Conservation (phyloP, 2,888 invertebrate species). For the Patella pellucida region DNA sequence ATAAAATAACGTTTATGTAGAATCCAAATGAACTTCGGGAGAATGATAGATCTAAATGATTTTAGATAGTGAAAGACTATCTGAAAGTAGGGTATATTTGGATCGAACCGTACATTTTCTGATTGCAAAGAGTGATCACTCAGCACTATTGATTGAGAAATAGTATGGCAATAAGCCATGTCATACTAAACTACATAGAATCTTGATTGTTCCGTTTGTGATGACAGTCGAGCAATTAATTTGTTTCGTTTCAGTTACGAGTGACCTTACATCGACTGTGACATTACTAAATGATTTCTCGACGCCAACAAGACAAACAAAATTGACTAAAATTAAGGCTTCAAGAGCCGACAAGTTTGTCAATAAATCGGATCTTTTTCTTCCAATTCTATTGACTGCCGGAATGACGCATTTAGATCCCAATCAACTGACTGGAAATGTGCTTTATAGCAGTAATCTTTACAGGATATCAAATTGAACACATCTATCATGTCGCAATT, state of each 20-base stretch:
- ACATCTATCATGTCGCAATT: too few relatives aligned
- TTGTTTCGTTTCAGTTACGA: constrained; percentile 3
- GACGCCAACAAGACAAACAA: not conserved
- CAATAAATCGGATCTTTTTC: not conserved
- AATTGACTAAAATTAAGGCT: not conserved
- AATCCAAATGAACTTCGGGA: too few relatives aligned
- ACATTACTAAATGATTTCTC: not conserved
- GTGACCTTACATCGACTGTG: not conserved
- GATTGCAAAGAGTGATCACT: too few relatives aligned
- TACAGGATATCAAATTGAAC: too few relatives aligned
- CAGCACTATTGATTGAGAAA: not conserved
- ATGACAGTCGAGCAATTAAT: not conserved
- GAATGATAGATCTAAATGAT: too few relatives aligned
- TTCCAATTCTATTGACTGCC: not conserved
- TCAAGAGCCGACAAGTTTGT: not conserved
- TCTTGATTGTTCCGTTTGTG: not conserved
- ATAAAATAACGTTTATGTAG: too few relatives aligned
- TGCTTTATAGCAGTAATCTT: too few relatives aligned
- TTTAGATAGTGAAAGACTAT: too few relatives aligned
- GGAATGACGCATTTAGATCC: constrained; percentile 10
- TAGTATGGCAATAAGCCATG: not conserved
- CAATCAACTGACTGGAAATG: constrained; percentile 5
- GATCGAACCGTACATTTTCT: too few relatives aligned
- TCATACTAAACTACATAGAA: not conserved
- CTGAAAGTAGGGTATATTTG: too few relatives aligned